Conservation (phyloP, 2,113 vertebrate genomes). For the Cervus canadensis region DNA sequence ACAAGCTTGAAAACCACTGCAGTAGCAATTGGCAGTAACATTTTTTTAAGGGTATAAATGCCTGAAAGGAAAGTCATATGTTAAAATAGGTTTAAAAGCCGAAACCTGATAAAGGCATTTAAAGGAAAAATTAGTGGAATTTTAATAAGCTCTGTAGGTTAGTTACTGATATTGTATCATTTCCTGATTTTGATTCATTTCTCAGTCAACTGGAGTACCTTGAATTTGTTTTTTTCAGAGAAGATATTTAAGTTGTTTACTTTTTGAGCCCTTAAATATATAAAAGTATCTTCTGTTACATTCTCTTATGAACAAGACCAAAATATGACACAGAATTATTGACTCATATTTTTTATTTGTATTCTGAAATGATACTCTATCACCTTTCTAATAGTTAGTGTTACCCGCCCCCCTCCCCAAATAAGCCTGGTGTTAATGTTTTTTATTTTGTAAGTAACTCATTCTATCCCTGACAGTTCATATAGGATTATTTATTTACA, state of each 20-base stretch:
- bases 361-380: neutral
- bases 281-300: neutral
- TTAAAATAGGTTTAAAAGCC: neutral
- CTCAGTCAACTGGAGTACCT: neutral
- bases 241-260: neutral
- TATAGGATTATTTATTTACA: neutral
- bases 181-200: neutral
- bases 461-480: neutral
- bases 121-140: neutral
- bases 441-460: neutral
- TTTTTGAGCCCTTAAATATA: neutral
- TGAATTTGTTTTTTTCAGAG: neutral
- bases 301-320: neutral
- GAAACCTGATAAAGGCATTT: neutral
- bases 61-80: neutral
- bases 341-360: neutral
- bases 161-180: neutral
- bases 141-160: neutral
- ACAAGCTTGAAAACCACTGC: neutral
- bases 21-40: neutral
- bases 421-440: neutral
- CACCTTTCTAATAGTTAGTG: neutral
- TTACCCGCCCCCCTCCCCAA: neutral
- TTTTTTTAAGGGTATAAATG: neutral
- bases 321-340: neutral